Evolutionary conservation across 2,888 invertebrate genomes (phyloP), one percentile per base, ranked within the genome.

Genomic region (Drosophila borborema): DNA sequence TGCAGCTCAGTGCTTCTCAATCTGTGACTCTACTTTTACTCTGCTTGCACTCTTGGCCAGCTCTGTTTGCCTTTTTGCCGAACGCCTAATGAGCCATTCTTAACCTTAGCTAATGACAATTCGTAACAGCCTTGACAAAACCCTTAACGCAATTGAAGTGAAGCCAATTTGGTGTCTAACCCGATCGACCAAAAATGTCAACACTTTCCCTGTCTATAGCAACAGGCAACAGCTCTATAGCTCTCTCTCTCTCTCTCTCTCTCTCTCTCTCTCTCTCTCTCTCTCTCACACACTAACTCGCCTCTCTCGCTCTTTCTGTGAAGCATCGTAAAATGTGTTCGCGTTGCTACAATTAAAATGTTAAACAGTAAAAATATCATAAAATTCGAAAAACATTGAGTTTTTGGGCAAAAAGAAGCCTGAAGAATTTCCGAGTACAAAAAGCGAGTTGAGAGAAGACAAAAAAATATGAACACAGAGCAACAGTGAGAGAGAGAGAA

Each of bases 21-120:
- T 23, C 43, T 70, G 16, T 16, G 5, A 0, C 14, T 12, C 12
- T 18, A 59, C 31, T 66, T 46, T 75, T 59, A 63, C 62, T 67
- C 38, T 77, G 48, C 4, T 40, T 64, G 41, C 10, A 10, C 38
- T 38, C 34, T 2, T 7, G 23, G 43, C 0, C 18, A 18, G 31
- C 67, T 75, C 70, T 51, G 54, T 70, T 69, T 70, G 72, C 67
- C 77, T 80, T 77, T 86, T 72, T 68, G 60, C 72, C 72, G 3
- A 59, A 45, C 18, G 34, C 16, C 77, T 89, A 86, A 86, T 90
- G 90, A 86, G 56, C 66, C 64, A 66, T 14, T 62, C 76, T 90
- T 87, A 86, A 90, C 90, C 87, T 90, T 89, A 89, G 76, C 80
- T 90, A 86, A 86, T 86, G 89, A 90, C 72, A 79, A 72, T 72